A percentile compares a stretch with the other conserved stretches of the same genome.
These are phyloP conservation scores for Ptycholaimellus sp. DNA, from an alignment of 2,888 invertebrate species.

Conservation along the genomic window DNA sequence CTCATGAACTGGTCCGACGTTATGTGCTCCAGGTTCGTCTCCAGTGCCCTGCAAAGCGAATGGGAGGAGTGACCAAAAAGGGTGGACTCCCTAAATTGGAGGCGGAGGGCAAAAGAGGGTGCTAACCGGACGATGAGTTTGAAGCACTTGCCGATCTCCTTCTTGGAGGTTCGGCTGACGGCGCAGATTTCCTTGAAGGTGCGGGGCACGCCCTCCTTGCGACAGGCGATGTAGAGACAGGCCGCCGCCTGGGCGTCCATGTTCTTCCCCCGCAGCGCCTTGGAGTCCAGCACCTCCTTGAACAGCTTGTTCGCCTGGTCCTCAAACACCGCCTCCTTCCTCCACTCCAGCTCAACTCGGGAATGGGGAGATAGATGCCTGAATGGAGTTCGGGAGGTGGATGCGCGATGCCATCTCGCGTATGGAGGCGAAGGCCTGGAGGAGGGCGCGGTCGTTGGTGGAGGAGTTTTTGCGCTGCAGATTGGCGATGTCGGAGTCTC, in stretches of 20 bases:
- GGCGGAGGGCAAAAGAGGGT: too few relatives aligned
- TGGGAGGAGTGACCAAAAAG: too few relatives aligned
- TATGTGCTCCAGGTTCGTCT: conserved; percentile 84
- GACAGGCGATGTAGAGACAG: conserved; percentile 89
- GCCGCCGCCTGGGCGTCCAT: conserved; percentile 97
- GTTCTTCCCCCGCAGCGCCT: conserved; percentile 37
- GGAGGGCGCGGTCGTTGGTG: conserved; percentile 74
- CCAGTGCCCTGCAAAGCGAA: conserved; percentile 81
- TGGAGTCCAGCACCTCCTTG: conserved; percentile 43
- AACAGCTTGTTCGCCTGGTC: conserved; percentile 86
- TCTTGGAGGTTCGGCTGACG: conserved; percentile 77
- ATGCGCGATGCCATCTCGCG: conserved; percentile 93
- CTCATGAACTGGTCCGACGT: conserved; percentile 94
- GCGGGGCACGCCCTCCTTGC: conserved; percentile 90
- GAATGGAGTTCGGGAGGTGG: conserved; percentile 81
- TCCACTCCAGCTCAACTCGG: too few relatives aligned
- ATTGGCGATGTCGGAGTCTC: conserved; percentile 21
- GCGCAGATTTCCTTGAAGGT: conserved; percentile 97
- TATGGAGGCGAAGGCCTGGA: conserved; percentile 87
- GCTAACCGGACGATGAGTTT: conserved; percentile 77
- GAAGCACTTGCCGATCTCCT: conserved; percentile 93
- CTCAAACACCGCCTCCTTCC: conserved; percentile 14
- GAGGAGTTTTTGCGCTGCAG: conserved; percentile 38
- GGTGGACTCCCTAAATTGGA: too few relatives aligned
- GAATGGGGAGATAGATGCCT: too few relatives aligned